A percentile compares a stretch with the other conserved stretches of the same genome.
Conservation (phyloP, 2,888 invertebrate species). For the Nasonovia ribisnigri region DNA sequence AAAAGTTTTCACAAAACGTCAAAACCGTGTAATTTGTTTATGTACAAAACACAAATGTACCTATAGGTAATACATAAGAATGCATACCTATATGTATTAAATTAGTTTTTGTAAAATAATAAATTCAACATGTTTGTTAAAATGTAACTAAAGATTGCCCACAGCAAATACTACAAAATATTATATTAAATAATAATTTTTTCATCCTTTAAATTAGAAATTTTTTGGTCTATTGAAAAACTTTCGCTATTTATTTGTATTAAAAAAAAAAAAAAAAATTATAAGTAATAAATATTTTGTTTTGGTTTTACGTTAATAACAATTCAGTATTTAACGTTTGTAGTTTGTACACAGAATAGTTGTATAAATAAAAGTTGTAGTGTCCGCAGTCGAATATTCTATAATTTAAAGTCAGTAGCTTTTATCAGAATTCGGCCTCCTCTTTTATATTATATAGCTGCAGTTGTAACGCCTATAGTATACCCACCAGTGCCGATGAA, state of each 20-base stretch:
- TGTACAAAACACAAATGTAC: neutral
- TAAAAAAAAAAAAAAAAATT: neutral
- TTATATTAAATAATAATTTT: neutral
- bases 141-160: neutral
- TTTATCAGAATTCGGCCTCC: constrained; percentile 17
- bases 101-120: neutral
- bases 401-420: constrained; percentile 23
- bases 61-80: neutral
- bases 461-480: neutral
- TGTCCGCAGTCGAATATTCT: neutral
- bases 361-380: neutral
- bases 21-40: neutral
- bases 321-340: neutral
- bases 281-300: neutral
- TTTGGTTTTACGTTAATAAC: neutral
- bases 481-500: constrained; percentile 44
- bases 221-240: neutral
- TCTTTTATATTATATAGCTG: neutral
- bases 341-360: neutral
- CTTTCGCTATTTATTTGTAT: neutral
- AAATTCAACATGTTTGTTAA: neutral
- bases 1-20: constrained; percentile 12
- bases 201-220: neutral
- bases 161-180: neutral
- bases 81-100: neutral